Percentiles rank a stretch among this genome's conserved stretches.
Evolutionary conservation across 1,140 invertebrate genomes (phyloP).

Genomic region (Penaeus indicus): DNA sequence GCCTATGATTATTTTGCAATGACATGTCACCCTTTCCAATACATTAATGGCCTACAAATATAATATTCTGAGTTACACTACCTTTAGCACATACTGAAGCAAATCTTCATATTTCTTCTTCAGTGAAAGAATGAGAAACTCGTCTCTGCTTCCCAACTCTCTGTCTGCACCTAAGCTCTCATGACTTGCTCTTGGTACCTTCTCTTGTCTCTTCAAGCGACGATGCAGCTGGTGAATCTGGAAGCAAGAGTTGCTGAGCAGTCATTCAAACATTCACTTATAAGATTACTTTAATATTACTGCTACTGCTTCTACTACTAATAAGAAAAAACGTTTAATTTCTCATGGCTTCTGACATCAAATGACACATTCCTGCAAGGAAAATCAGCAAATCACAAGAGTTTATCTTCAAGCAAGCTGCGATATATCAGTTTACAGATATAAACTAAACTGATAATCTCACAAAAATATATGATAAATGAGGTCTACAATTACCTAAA

Average conservation of each 20-base stretch:
- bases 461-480: too few species aligned
- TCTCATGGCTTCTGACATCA: too few species aligned
- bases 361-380: too few species aligned
- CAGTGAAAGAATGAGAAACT: conserved; percentile 43
- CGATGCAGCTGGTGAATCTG: conserved; percentile 40
- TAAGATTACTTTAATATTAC: too few species aligned
- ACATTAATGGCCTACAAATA: not conserved
- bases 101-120: conserved; percentile 55
- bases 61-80: not conserved
- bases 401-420: too few species aligned
- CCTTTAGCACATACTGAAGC: conserved; percentile 52
- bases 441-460: too few species aligned
- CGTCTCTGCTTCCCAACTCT: conserved; percentile 11
- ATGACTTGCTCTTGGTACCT: conserved; percentile 13
- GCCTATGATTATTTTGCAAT: not conserved
- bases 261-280: not conserved
- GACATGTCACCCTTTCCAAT: not conserved
- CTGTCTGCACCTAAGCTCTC: conserved; percentile 30
- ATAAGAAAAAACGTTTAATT: too few species aligned
- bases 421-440: too few species aligned
- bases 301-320: too few species aligned
- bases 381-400: too few species aligned
- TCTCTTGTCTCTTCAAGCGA: conserved; percentile 34
- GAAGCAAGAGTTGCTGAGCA: not conserved
- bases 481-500: too few species aligned